phyloP scores from a whole-genome alignment of 2,113 vertebrate species.

The Eudyptes chrysolophus region DNA sequence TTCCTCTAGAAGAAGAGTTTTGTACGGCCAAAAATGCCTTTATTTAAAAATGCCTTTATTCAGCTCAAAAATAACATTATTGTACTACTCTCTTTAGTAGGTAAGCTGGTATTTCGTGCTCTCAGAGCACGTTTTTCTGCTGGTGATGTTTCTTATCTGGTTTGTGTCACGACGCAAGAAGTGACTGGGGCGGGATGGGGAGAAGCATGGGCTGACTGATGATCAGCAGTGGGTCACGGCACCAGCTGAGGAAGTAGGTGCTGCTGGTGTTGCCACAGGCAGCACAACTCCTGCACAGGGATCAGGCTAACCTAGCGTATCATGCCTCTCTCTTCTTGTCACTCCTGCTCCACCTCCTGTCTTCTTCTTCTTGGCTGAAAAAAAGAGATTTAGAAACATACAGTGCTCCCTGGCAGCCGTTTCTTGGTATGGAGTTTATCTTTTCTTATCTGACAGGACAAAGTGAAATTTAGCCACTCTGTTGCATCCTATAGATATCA shows the following conservation, averaged over 20 bases:
- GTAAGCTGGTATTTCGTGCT: background rate
- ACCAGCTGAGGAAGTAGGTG: background rate
- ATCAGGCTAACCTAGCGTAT: rapidly evolving
- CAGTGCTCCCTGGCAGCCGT: background rate
- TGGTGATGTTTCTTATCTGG: background rate
- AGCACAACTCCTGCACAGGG: background rate
- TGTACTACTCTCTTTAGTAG: background rate
- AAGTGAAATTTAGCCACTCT: background rate
- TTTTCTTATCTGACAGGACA: background rate
- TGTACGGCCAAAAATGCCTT: background rate
- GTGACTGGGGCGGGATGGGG: rapidly evolving
- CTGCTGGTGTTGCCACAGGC: background rate
- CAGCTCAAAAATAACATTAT: background rate
- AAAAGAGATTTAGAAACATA: background rate
- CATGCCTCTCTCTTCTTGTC: background rate
- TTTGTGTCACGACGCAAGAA: background rate
- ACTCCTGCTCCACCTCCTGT: background rate
- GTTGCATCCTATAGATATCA: background rate
- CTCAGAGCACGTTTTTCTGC: background rate
- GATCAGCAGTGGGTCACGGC: too few species aligned
- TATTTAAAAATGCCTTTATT: background rate
- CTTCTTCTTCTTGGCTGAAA: background rate
- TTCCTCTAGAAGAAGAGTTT: background rate
- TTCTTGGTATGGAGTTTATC: background rate
- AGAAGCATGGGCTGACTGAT: background rate